Percentiles rank a stretch among this genome's conserved stretches.
These are phyloP conservation scores for Ceryle rudis DNA, from an alignment of 2,797 vertebrate species.

Conservation along the genomic window DNA sequence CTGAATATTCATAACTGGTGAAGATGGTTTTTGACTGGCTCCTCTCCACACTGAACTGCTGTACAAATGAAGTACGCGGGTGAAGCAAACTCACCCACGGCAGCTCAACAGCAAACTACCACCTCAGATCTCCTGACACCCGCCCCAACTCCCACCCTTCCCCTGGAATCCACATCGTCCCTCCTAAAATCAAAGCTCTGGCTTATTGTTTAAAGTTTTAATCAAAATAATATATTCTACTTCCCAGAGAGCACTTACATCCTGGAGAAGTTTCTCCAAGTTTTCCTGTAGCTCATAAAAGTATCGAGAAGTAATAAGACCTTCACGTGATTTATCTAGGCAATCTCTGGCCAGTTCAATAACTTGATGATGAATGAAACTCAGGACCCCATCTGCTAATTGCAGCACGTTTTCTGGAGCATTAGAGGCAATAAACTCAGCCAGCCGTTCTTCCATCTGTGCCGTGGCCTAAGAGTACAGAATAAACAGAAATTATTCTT, in stretches of 20 bases:
- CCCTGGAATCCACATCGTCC: neutral
- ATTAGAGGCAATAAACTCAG: conserved; percentile 89
- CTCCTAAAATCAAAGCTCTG: conserved; percentile 20
- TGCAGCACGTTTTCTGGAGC: conserved; percentile 89
- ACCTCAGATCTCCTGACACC: neutral
- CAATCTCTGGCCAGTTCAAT: conserved; percentile 96
- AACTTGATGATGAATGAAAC: conserved; percentile 98
- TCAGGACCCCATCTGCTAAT: conserved; percentile 93
- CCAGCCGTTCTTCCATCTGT: conserved; percentile 96
- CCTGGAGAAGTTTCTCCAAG: conserved; percentile 95
- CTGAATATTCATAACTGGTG: neutral
- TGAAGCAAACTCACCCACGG: neutral
- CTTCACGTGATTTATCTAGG: conserved; percentile 92
- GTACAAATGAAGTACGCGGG: neutral
- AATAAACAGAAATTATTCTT: conserved; percentile 23
- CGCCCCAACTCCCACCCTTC: neutral
- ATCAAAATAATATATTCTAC: neutral
- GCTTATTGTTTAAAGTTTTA: neutral
- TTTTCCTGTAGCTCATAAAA: conserved; percentile 98
- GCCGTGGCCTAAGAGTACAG: conserved; percentile 88
- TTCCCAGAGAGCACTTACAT: conserved; percentile 83
- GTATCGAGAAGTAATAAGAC: conserved; percentile 95
- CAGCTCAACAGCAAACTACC: neutral
- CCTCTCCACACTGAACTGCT: neutral
- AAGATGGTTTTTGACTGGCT: neutral